Percentiles rank a stretch among this genome's conserved stretches.
Evolutionary conservation across 2,888 invertebrate species (phyloP).

Genomic region (Eumacrocentrus americanus): DNA sequence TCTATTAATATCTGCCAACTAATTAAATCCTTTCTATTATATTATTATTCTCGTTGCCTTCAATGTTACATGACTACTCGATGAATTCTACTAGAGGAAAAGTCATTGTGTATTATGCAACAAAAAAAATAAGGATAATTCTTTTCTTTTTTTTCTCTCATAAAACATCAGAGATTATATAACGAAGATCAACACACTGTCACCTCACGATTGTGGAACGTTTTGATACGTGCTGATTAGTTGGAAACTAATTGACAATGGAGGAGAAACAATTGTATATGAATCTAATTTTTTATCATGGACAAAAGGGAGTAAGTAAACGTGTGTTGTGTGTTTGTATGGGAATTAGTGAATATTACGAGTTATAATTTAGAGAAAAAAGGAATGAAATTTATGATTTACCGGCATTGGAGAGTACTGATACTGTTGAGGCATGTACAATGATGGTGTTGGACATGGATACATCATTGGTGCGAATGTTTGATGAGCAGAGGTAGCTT

Average conservation of each 20-base stretch:
- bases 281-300: neutral
- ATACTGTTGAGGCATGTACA: slow-evolving; percentile 61
- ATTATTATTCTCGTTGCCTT: too few relatives aligned
- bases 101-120: neutral
- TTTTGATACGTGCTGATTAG: neutral
- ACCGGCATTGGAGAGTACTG: slow-evolving; percentile 61
- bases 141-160: neutral
- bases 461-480: slow-evolving; percentile 60
- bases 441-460: slow-evolving; percentile 58
- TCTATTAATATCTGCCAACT: too few relatives aligned
- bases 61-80: too few relatives aligned
- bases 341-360: neutral
- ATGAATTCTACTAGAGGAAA: neutral
- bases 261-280: neutral
- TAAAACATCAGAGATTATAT: neutral
- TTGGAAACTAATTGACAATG: slow-evolving; percentile 11
- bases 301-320: neutral
- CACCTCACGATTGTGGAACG: neutral
- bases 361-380: too few relatives aligned
- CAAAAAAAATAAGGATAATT: neutral
- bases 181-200: neutral
- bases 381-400: slow-evolving; percentile 39
- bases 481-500: slow-evolving; percentile 58
- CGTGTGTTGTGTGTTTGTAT: neutral
- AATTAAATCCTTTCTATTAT: too few relatives aligned